Percentiles rank a stretch among this genome's conserved stretches.
Evolutionary conservation across 2,888 invertebrate genomes (phyloP).

Genomic region (Lutraria lutraria): DNA sequence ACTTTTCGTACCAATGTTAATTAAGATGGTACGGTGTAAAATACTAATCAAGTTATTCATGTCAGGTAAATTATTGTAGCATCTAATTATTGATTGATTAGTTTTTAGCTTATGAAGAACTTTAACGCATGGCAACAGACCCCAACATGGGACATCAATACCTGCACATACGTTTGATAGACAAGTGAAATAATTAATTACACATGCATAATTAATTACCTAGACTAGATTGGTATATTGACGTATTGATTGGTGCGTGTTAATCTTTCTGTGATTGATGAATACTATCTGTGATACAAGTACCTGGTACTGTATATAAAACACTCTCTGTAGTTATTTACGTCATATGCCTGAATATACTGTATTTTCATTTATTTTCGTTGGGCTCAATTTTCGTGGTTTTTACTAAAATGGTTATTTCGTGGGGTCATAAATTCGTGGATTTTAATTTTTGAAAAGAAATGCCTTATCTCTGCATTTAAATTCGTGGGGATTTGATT

Average conservation of each 20-base stretch:
- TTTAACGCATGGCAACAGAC: background rate
- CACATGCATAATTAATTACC: background rate
- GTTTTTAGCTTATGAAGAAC: background rate
- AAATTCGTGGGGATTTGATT: too few relatives aligned
- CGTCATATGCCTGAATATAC: too few relatives aligned
- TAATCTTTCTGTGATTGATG: background rate
- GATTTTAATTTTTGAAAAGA: too few relatives aligned
- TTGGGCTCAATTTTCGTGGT: too few relatives aligned
- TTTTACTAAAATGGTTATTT: too few relatives aligned
- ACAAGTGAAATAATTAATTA: conserved; percentile 10
- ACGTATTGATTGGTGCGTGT: background rate
- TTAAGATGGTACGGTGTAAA: too few relatives aligned
- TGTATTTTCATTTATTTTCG: too few relatives aligned
- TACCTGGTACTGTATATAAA: background rate
- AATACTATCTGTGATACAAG: background rate
- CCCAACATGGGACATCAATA: background rate
- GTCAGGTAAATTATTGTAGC: background rate
- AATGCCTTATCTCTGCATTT: too few relatives aligned
- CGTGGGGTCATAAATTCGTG: too few relatives aligned
- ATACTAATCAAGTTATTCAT: too few relatives aligned
- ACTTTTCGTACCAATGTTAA: too few relatives aligned
- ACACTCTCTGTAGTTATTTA: background rate
- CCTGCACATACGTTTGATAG: background rate
- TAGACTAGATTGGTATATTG: background rate
- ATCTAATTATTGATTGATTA: background rate